Evolutionary conservation across 1,140 invertebrate genomes (phyloP), one percentile per base, ranked within the genome.

Genomic region (Contarinia nasturtii): DNA sequence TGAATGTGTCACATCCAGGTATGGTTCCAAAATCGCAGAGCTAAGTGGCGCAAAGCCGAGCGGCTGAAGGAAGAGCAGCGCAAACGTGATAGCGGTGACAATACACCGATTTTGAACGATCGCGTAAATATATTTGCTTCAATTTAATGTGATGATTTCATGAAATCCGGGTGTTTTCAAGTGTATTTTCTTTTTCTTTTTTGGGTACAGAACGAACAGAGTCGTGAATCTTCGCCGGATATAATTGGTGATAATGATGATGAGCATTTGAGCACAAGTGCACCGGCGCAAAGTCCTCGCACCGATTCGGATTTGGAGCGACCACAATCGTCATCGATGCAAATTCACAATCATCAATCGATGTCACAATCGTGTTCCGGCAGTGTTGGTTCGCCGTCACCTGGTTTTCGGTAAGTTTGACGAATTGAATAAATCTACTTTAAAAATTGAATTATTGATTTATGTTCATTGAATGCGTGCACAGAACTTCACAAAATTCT

Each of bases 11-110:
- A 51, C 36, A 66, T 65, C 44, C 59, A 91, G 87, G 88, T 92
- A 2, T 93, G 88, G 89, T 93, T 93, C 61, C 88, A 93, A 76
- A 93, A 93, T 61, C 74, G 89, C 33, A 69, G 89, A 41, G 88
- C 89, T 33, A 93, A 94, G 67, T 93, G 87, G 86, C 74, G 89
- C 49, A 93, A 94, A 66, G 85, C 83, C 36, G 87, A 91, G 59
- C 70, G 86, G 17, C 71, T 90, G 56, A 88, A 89, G 68, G 86
- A 91, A 58, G 87, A 91, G 60, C 85, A 90, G 61, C 66, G 82
- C 46, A 87, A 86, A 60, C 68, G 84, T 21, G 83, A 87, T 52
- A 81, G 79, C 43, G 74, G 74, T 44, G 76, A 77, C 17, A 66
- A 74, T 33, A 65, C 71, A 51, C 55, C 60, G 33, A 20, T 51